Evolutionary conservation across 2,113 vertebrate genomes (phyloP), one percentile per base, ranked within the genome.

Genomic region (Dunckerocampus dactyliophorus): DNA sequence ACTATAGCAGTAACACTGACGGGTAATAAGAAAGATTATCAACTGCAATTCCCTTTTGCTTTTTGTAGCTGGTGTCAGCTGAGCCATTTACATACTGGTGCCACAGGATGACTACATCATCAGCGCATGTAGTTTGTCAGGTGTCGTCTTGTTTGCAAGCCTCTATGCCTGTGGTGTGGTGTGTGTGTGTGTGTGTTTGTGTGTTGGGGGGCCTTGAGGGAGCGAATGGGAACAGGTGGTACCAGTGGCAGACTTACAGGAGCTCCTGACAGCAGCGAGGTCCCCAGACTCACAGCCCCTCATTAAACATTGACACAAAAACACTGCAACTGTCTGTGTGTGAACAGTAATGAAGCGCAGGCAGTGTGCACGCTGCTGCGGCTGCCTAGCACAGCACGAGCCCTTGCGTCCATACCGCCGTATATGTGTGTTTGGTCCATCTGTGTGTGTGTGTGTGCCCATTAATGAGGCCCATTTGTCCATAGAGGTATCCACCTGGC

Each of bases 221-320:
- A 86, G 65, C 11, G 69, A 70, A 66, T 71, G 51, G 75, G 85
- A 89, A 88, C 88, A 89, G 88, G 86, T 89, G 88, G 88, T 85
- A 85, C 81, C 77, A 77, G 34, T 17, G 12, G 76, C 82, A 87
- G 82, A 88, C 88, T 56, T 89, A 82, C 85, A 85, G 86, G 85
- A 85, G 83, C 83, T 86, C 83, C 82, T 89, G 88, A 87, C 88
- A 89, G 88, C 82, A 82, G 79, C 67, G 80, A 77, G 86, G 86
- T 89, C 88, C 88, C 88, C 67, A 77, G 86, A 88, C 88, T 89
- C 82, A 65, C 72, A 86, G 83, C 81, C 84, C 82, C 88, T 88
- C 86, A 89, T 89, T 89, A 89, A 89, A 89, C 85, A 89, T 88
- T 89, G 86, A 89, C 86, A 89, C 86, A 88, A 85, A 89, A 89